Percentiles rank a stretch among this genome's conserved stretches.
phyloP scores from a whole-genome alignment of 2,113 vertebrate species.

The Gracilinanus agilis region DNA sequence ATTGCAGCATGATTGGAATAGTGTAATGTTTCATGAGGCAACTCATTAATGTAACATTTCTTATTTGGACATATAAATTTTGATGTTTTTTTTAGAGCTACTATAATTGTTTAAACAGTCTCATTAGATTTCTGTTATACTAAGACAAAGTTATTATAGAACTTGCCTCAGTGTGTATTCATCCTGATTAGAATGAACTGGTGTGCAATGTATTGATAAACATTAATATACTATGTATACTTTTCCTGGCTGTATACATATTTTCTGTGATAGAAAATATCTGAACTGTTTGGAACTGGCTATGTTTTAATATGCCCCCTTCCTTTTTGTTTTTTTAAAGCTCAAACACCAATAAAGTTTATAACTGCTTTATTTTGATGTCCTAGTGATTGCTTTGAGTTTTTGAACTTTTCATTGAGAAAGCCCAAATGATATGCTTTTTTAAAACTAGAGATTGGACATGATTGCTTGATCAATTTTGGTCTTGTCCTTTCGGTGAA shows the following conservation, averaged over 20 bases:
- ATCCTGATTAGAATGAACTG: conserved; percentile 29
- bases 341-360: not conserved
- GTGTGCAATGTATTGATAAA: conserved; percentile 58
- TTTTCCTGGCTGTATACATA: conserved; percentile 69
- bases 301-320: conserved; percentile 88
- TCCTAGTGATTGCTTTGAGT: not conserved
- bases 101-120: not conserved
- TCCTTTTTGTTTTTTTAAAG: not conserved
- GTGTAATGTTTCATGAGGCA: not conserved
- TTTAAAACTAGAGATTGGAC: not conserved
- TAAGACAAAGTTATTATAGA: conserved; percentile 23
- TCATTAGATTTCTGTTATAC: not conserved
- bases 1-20: not conserved
- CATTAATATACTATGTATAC: conserved; percentile 84
- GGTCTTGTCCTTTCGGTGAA: not conserved
- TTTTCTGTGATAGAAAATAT: conserved; percentile 83
- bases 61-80: not conserved
- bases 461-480: not conserved
- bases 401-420: not conserved
- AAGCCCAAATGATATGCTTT: not conserved
- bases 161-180: not conserved
- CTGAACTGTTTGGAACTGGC: conserved; percentile 78
- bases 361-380: not conserved
- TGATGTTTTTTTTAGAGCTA: not conserved
- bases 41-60: not conserved